Evolutionary conservation across 1,140 invertebrate species (phyloP), one percentile per base, ranked within the genome.

Genomic region (Drosophila ambigua): DNA sequence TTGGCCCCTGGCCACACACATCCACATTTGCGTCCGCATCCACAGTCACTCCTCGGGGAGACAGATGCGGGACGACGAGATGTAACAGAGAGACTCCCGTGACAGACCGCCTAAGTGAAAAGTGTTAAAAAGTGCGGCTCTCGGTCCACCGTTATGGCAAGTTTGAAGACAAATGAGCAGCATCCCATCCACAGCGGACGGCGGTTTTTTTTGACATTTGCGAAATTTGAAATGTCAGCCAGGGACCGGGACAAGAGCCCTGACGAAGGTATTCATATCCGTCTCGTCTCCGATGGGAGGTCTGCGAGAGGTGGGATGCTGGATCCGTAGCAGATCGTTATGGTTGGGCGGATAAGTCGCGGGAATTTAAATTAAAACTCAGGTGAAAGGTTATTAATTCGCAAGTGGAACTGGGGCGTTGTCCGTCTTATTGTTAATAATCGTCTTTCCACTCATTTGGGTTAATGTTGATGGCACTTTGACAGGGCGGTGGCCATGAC

Each of bases 371-470:
- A 79, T 88, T 88, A 88, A 88, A 88, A 84, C 68, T 69, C 84
- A 83, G 83, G 84, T 83, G 83, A 88, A 88, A 88, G 83, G 83
- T 88, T 88, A 88, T 88, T 88, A 88, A 88, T 88, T 88, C 77
- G 59, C 77, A 76, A 87, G 65, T 79, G 66, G 69, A 88, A 79
- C 79, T 87, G 78, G 78, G 79, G 63, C 82, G 81, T 66, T 46
- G 46, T 74, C 63, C 51, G 35, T 44, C 73, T 61, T 59, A 53
- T 57, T 51, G 58, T 66, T 73, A 62, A 65, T 66, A 53, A 26
- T 52, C 26, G 55, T 55, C 20, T 44, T 57, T 78, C 51, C 63
- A 64, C 81, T 85, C 81, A 85, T 85, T 85, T 77, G 82, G 64
- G 39, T 85, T 81, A 87, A 85, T 87, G 79, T 23, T 66, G 79